Percentiles rank a stretch among this genome's conserved stretches.
Evolutionary conservation across 23 tunicate species (phyloP).

Genomic region (Styela plicata): DNA sequence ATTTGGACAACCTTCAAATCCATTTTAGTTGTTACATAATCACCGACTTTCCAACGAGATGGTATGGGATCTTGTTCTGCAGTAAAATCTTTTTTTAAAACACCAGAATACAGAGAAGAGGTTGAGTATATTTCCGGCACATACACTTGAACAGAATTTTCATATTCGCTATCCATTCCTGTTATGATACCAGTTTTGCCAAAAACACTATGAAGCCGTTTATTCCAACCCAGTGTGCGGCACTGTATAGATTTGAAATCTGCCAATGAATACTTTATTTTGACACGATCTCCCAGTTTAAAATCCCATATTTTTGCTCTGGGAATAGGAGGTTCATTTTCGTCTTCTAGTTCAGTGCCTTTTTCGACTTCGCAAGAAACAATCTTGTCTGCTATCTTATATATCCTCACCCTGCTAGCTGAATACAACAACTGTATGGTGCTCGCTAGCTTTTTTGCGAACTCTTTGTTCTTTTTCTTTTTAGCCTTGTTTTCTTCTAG

Average conservation of each 20-base stretch:
- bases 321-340: background rate
- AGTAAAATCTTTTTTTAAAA: background rate
- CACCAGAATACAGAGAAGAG: constrained; percentile 9
- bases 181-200: background rate
- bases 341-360: background rate
- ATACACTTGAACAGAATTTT: background rate
- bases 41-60: constrained; percentile 21
- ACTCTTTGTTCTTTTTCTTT: background rate
- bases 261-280: constrained; percentile 2
- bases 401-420: constrained; percentile 2
- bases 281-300: constrained; percentile 23
- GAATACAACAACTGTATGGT: background rate
- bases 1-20: background rate
- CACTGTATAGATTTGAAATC: constrained; percentile 15
- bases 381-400: background rate
- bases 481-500: background rate
- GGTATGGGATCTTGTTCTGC: background rate
- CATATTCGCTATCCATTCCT: background rate
- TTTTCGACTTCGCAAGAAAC: background rate
- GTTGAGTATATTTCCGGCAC: background rate
- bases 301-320: constrained; percentile 3
- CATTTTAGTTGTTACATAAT: background rate
- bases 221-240: constrained; percentile 4
- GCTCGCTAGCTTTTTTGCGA: background rate
- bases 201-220: background rate